A percentile compares a stretch with the other conserved stretches of the same genome.
phyloP scores from a whole-genome alignment of 2,797 vertebrate genomes.

The Hemitrygon akajei region DNA sequence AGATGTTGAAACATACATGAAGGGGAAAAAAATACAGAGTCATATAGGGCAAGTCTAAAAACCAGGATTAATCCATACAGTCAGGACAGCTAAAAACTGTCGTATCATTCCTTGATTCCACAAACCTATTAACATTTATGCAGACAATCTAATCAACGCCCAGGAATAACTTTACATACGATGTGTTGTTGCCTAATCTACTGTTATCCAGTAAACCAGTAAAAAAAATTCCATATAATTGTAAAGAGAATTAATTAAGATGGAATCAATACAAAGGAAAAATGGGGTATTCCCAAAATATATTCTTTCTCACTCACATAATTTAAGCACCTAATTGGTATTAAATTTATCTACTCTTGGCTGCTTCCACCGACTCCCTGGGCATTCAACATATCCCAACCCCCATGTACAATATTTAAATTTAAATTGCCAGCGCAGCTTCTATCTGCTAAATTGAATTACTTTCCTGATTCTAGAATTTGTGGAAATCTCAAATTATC shows the following conservation, averaged over 20 bases:
- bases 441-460: neutral
- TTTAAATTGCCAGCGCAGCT: neutral
- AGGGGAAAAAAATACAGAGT: neutral
- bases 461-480: neutral
- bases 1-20: neutral
- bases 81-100: neutral
- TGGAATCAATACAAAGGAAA: neutral
- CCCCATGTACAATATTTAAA: neutral
- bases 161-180: neutral
- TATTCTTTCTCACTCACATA: neutral
- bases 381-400: neutral
- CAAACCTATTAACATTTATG: neutral
- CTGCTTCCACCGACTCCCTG: neutral
- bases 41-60: neutral
- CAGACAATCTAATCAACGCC: neutral
- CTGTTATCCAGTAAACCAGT: too few species aligned
- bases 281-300: neutral
- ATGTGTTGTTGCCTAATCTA: neutral
- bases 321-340: neutral
- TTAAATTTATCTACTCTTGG: neutral
- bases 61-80: neutral
- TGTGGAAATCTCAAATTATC: neutral
- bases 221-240: neutral
- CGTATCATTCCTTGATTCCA: neutral
- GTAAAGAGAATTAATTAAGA: neutral